Evolutionary conservation across 2,797 vertebrate genomes (phyloP), one percentile per base, ranked within the genome.

Genomic region (Meriones psammophilus): DNA sequence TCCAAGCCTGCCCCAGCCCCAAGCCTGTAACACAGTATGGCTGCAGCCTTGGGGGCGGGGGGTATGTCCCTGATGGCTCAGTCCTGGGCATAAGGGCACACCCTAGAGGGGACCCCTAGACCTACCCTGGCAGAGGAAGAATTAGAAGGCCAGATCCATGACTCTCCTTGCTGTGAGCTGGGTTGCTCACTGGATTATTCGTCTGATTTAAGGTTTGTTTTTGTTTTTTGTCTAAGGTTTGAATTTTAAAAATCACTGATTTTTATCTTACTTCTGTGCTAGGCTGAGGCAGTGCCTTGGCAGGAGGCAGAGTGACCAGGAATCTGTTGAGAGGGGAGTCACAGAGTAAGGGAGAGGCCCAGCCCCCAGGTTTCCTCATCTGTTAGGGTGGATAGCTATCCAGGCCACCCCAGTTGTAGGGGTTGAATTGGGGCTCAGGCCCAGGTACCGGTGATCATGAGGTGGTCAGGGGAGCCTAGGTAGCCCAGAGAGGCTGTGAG

Each of bases 21-120:
- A 92, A 91, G 89, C 69, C 97, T 79, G 89, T 33, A 86, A 77
- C 36, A 73, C 2, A 0, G 81, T 39, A 79, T 24, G 79, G 93
- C 73, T 86, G 39, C 95, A 89, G 95, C 73, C 96, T 74, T 92
- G 81, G 88, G 91, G 92, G 9, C 42, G 74, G 91, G 96, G 50
- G 14, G 56, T 86, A 77, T 96, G 96, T 97, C 96, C 97, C 97
- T 97, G 96, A 95, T 81, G 93, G 97, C 96, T 97, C 96, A 92
- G 96, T 81, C 96, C 94, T 78, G 89, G 96, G 91, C 33, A 12
- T 39, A 69, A 62, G 89, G 77, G 71, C 80, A 95, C 83, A 50
- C 80, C 80, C n/a, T 39, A 62, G 85, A 90, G 54, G 90, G 88
- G 62, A 26, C 50, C 88, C 79, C 39, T 50, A 84, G 78, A 84